Evolutionary conservation across 2,888 invertebrate genomes (phyloP), one percentile per base, ranked within the genome.

Genomic region (Coleophora flavipennella): DNA sequence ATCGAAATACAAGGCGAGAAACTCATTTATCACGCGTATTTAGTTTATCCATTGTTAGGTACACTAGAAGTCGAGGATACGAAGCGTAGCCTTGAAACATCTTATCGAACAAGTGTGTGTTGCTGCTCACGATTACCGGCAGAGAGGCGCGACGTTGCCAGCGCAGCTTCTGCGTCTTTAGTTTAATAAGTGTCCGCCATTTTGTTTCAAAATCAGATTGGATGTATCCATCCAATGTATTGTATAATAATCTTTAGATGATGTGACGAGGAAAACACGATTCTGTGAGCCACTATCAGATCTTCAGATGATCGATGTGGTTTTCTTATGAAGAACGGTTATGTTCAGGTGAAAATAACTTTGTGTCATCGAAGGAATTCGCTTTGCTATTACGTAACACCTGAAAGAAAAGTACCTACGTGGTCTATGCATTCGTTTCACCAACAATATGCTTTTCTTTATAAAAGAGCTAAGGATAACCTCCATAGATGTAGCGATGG

Each of bases 1-100:
- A 53, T 51, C 50, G 46, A 48, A 46, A 53, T 57, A 46, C 51
- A 53, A 40, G 43, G 47, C 53, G 49, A 35, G 50, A 57, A 60
- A 60, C 53, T 49, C 38, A 58, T 62, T 65, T 67, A 67, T 59
- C 58, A 53, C 46, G 50, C 50, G 47, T 53, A 60, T 67, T 63
- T 63, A 63, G 60, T 62, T 65, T 62, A 70, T 67, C 68, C 68
- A 70, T 76, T 77, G 77, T 79, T 75, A n/a, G n/a, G n/a, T n/a
- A n/a, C n/a, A n/a, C n/a, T n/a, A 62, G 55, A 63, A 63, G 53
- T 57, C 51, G 63, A 69, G 62, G 64, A 71, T 69, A 74, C 71
- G 48, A 67, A 76, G 63, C 53, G 54, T 72, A 80, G 78, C 83
- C 83, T 83, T 84, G 83, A 81, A 77, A 76, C 61, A 68, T 77